Conservation (phyloP, 2,888 invertebrate species). For the Parascotia fuliginaria region DNA sequence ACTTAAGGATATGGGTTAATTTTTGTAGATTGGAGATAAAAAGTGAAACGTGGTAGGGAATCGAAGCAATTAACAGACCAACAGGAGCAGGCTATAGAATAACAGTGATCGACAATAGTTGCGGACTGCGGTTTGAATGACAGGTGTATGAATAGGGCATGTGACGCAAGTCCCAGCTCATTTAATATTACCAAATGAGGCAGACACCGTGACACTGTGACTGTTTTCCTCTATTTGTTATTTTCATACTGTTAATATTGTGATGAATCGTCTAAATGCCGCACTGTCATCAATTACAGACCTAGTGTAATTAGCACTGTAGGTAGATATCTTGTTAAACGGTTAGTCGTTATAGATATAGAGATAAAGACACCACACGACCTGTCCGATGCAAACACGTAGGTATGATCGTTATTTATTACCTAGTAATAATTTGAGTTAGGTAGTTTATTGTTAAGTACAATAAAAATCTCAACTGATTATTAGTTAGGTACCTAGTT, state of each 20-base stretch:
- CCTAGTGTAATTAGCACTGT: conserved; percentile 7
- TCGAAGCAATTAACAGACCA: conserved; percentile 13
- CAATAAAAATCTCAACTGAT: too few relatives aligned
- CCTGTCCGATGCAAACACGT: conserved; percentile 19
- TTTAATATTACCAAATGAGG: conserved; percentile 45
- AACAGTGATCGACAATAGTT: conserved; percentile 20
- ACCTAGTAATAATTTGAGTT: not conserved
- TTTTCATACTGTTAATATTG: conserved; percentile 3
- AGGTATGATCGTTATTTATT: conserved; percentile 2
- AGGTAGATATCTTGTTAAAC: conserved; percentile 18
- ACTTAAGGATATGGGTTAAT: not conserved
- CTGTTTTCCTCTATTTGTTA: conserved; percentile 19
- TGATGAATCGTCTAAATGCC: not conserved
- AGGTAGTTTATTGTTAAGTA: too few relatives aligned
- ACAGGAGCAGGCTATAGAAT: conserved; percentile 11
- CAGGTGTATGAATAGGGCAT: conserved; percentile 53
- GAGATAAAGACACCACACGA: too few relatives aligned
- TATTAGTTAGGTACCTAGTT: too few relatives aligned
- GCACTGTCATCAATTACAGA: conserved; percentile 10
- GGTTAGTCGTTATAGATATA: conserved; percentile 2
- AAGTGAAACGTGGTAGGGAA: conserved; percentile 10
- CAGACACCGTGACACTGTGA: conserved; percentile 8
- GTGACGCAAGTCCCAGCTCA: conserved; percentile 54
- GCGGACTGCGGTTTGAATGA: conserved; percentile 43
- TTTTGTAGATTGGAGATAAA: conserved; percentile 4